Base-by-base conservation (phyloP, 2,797 vertebrate species). In the Tragopan temminckii region DNA sequence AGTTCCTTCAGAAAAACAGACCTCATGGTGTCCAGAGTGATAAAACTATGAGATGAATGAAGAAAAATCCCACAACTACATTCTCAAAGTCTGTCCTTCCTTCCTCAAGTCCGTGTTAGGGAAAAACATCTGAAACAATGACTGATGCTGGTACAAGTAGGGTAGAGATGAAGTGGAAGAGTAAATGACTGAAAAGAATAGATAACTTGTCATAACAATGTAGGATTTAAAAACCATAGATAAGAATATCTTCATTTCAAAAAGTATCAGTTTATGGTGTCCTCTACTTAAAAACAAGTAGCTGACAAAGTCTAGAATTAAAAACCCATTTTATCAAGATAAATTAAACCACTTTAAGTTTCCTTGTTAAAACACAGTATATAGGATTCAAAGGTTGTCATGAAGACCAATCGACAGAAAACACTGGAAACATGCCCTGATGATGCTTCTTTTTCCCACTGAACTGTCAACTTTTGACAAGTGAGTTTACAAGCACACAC, bases 171-270 rank as follows among this genome's bases (percentile, higher is more conserved):
- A 85, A 94, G 76, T 1, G 7, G 19, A 86, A 23, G 35, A 70
- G 75, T 70, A 87, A 68, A 93, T 80, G 53, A 50, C 52, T 53
- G 52, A 80, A 86, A 86, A 70, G n/a, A 90, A 76, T 4, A 79
- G 38, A 75, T 8, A 13, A 62, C 13, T 70, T 81, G 71, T 69
- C 75, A 52, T 64, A 89, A 87, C 35, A 90, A 71, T 4, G 38
- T 61, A 80, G 98, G 97, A 74, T 98, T 98, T 64, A 38, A 93
- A 75, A 82, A 58, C 38, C 25, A 36, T 42, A 67, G 25, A 31
- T 43, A 57, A 52, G n/a, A 18, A 24, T 52, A 81, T 53, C 89
- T 75, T 66, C 62, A 63, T 35, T 79, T 90, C 67, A 85, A 55
- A 67, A 33, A 31, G 25, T 38, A 52, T 27, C 33, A n/a, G 12